Evolutionary conservation across 1,140 invertebrate genomes (phyloP).

Genomic region (Goniozus legneri): DNA sequence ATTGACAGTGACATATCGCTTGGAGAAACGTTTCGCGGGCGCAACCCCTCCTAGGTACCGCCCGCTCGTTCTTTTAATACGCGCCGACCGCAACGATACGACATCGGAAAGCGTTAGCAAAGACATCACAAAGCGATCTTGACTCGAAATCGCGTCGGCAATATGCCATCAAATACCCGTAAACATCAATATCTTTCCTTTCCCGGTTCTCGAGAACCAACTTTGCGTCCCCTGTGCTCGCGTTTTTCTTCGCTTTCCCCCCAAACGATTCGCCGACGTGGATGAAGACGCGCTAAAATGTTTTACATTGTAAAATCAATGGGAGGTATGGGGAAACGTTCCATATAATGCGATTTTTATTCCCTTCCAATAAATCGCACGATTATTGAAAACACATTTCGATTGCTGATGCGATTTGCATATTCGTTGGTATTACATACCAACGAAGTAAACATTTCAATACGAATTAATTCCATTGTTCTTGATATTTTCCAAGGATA

Average conservation of each 20-base stretch:
- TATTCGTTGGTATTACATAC: too few species aligned
- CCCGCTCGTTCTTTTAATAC: conserved; percentile 16
- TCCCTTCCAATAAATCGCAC: conserved; percentile 46
- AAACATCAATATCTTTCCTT: conserved; percentile 53
- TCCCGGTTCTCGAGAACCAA: conserved; percentile 19
- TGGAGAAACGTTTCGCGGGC: conserved; percentile 31
- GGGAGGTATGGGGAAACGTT: conserved; percentile 7
- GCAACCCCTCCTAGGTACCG: too few species aligned
- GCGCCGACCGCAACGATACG: conserved; percentile 12
- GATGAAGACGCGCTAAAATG: conserved; percentile 44
- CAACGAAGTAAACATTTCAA: too few species aligned
- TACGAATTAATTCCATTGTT: too few species aligned
- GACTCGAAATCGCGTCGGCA: conserved; percentile 35
- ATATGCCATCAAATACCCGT: conserved; percentile 55
- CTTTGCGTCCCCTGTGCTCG: conserved; percentile 18
- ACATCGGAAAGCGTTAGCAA: conserved; percentile 47
- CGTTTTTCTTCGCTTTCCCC: conserved; percentile 12
- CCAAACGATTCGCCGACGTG: conserved; percentile 12
- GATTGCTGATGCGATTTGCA: conserved; percentile 13
- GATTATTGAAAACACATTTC: conserved; percentile 51
- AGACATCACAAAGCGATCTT: conserved; percentile 53
- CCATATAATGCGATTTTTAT: background rate
- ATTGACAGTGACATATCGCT: conserved; percentile 33
- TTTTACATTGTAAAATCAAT: conserved; percentile 57
- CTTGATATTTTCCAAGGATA: too few species aligned